Base-by-base conservation (phyloP, 37 sponge, comb jelly and placozoan genomes). In the Ephydatia muelleri region DNA sequence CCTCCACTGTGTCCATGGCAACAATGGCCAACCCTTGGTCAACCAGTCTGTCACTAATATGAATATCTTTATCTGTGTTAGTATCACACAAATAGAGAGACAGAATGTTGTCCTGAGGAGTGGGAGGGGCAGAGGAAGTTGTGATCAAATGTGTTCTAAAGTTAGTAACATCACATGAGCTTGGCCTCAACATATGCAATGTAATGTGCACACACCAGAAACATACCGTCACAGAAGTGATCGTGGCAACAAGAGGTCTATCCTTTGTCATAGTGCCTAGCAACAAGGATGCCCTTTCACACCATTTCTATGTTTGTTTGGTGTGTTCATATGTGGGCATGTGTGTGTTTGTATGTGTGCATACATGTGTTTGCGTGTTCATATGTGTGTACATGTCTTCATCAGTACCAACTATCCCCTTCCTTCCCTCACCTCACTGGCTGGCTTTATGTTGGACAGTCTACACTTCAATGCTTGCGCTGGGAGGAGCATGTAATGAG, bases 61-160 rank as follows among this genome's bases (percentile, higher is more conserved):
- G 79, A 0, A 93, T 49, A 65, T 93, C 93, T 68, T 68, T 36
- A 0, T 86, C 83, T 0, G 90, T 89, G 49, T 81, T 85, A 0
- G 93, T 93, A 47, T 93, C 93, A 79, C 89, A 86, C 38, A 93
- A 36, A 74, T 79, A 85, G 49, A 88, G 32, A 31, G 90, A 85
- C 77, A 93, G 34, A 2, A 78, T 33, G 25, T 39, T 27, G 38
- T 43, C 22, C 92, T 88, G 82, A 0, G 73, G 48, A n/a, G n/a
- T n/a, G n/a, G n/a, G n/a, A n/a, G n/a, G 21, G 11, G 25, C 29
- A 32, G 48, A 38, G 32, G 49, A 65, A 75, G 36, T 49, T 11
- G 81, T 38, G 40, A 14, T 3, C 9, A 9, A 43, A 43, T 43
- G 43, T 3, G 6, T 43, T 6, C 3, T 43, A 43, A 3, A 43